Evolutionary conservation across 2,797 vertebrate genomes (phyloP), one percentile per base, ranked within the genome.

Genomic region (Acrocephalus scirpaceus): DNA sequence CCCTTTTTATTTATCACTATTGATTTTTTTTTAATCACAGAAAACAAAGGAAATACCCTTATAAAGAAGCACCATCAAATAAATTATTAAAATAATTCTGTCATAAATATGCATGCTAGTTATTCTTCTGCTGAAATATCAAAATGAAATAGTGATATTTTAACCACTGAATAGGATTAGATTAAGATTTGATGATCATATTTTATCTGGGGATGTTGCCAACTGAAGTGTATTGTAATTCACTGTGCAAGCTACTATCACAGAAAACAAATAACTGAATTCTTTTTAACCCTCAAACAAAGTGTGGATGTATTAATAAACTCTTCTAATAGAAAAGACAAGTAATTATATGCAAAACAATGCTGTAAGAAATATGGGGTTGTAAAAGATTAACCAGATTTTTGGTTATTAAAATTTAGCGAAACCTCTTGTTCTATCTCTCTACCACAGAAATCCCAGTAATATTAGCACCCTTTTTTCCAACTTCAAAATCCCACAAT

Each of bases 311-410:
- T 18, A 93, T 93, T 96, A 96, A 95, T 96, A 97, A 75, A 79
- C 26, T 88, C 57, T 92, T 95, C 85, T 96, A 95, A 96, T 90
- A 47, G 87, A 95, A 96, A 95, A 95, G 65, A 62, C 74, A 97
- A 70, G 57, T 88, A 96, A 97, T 91, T 95, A 83, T 72, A 95
- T 27, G 34, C 76, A 93, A 97, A 97, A 97, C 61, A 77, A 92
- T 96, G 64, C 45, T 85, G 34, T 87, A 82, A 90, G 36, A 83
- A 54, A 79, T 85, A 87, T 2, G 79, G 16, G 51, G 50, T 86
- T 42, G 10, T 88, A 89, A 89, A 91, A 72, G 51, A 73, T 16
- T 16, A 93, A 73, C 1, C 40, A 85, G 45, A 83, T 92, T 92
- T 93, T 91, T 19, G 45, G 9, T 38, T 65, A 76, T 76, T 89